Evolutionary conservation across 2,113 vertebrate genomes (phyloP).

Genomic region (Jaculus jaculus): DNA sequence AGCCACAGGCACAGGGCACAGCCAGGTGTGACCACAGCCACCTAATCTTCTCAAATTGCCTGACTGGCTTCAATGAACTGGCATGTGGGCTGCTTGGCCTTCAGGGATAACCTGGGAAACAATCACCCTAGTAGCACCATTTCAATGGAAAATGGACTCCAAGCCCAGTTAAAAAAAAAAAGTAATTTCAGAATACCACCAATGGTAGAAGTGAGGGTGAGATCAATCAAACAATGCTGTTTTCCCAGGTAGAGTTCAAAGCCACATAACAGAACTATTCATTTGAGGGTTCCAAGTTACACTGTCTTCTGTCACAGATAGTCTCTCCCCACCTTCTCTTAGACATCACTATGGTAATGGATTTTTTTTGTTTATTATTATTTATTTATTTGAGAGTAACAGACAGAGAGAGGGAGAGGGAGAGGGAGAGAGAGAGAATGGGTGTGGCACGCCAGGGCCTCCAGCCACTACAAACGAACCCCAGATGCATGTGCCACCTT

Average conservation of each 20-base stretch:
- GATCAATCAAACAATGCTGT: not conserved
- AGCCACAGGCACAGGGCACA: accelerated
- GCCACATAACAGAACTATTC: not conserved
- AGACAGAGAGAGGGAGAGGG: too few species aligned
- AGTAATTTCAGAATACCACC: not conserved
- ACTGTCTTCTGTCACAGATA: not conserved
- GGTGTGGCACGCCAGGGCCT: too few species aligned
- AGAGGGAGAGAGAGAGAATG: too few species aligned
- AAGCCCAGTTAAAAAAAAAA: not conserved
- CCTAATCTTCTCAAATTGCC: not conserved
- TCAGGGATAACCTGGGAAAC: not conserved
- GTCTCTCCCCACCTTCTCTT: not conserved
- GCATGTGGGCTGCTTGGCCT: not conserved
- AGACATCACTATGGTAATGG: not conserved
- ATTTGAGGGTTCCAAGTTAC: not conserved
- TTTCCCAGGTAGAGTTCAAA: not conserved
- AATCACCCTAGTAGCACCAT: not conserved
- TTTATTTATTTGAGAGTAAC: too few species aligned
- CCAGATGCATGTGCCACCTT: too few species aligned
- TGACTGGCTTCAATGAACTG: not conserved
- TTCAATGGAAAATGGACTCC: not conserved
- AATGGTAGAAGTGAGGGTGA: accelerated
- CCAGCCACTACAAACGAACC: too few species aligned
- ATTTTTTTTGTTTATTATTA: too few species aligned
- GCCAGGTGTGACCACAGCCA: not conserved